Percentiles rank a stretch among this genome's conserved stretches.
Evolutionary conservation across 2,888 invertebrate species (phyloP).

Genomic region (Diarsia rubi): DNA sequence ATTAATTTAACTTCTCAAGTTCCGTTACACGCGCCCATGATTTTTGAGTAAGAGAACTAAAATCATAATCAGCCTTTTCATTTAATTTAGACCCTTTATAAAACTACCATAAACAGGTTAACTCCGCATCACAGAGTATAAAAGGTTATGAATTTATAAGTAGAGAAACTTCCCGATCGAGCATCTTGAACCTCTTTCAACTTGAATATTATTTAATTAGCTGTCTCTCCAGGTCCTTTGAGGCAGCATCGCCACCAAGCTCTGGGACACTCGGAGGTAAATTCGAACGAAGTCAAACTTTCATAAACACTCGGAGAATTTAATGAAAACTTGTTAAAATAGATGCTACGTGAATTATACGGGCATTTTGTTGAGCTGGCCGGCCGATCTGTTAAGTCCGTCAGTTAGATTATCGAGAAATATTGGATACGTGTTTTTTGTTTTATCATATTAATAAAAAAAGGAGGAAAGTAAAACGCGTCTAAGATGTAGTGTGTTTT

Average conservation of each 20-base stretch:
- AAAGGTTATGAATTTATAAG: constrained; percentile 26
- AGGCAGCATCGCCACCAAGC: constrained; percentile 33
- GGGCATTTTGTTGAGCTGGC: not conserved
- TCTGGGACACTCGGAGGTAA: constrained; percentile 34
- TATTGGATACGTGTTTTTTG: no score
- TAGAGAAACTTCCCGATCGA: constrained; percentile 29
- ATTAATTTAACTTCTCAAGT: not conserved
- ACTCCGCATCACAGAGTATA: not conserved
- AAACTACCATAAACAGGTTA: constrained; percentile 15
- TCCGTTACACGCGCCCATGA: constrained; percentile 7
- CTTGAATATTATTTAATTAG: constrained; percentile 61
- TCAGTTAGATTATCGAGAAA: no score
- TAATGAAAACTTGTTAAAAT: constrained; percentile 61
- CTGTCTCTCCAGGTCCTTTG: constrained; percentile 46
- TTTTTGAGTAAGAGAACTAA: constrained; percentile 15
- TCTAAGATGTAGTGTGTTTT: no score
- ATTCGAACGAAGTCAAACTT: constrained; percentile 61
- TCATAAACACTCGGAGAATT: constrained; percentile 63
- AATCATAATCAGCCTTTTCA: constrained; percentile 26
- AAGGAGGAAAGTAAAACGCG: no score
- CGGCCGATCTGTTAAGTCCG: not conserved
- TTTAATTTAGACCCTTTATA: constrained; percentile 19
- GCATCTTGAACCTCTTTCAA: constrained; percentile 41
- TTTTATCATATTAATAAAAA: no score
- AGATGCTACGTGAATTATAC: constrained; percentile 17